phyloP scores from a whole-genome alignment of 2,113 vertebrate species.

The Plestiodon gilberti region DNA sequence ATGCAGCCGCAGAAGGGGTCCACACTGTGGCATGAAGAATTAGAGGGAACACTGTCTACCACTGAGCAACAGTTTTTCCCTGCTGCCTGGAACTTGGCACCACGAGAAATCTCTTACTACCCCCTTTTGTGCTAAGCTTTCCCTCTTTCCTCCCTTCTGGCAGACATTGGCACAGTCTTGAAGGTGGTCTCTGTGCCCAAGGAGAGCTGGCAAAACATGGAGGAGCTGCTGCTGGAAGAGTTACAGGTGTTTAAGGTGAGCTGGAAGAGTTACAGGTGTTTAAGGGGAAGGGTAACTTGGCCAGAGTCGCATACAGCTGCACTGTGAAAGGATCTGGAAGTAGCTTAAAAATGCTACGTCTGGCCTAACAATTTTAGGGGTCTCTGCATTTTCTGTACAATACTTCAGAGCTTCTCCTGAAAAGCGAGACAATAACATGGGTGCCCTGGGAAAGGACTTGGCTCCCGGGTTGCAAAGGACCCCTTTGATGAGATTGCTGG shows the following conservation, averaged over 20 bases:
- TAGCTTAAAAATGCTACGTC: neutral
- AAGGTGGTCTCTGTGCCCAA: constrained; percentile 95
- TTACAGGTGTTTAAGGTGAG: constrained; percentile 93
- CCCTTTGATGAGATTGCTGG: fast-evolving
- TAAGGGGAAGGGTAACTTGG: neutral
- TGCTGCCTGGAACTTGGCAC: neutral
- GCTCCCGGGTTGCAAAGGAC: neutral
- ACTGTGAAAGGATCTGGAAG: neutral
- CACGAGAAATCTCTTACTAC: neutral
- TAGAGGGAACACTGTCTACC: no score
- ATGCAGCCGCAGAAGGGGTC: no score
- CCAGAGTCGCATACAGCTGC: neutral
- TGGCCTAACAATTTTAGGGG: neutral
- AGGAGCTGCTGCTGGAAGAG: constrained; percentile 93
- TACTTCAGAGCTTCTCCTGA: neutral
- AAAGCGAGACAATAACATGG: neutral
- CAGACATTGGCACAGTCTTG: constrained; percentile 90
- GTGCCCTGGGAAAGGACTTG: neutral
- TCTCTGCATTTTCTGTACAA: neutral
- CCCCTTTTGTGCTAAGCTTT: neutral
- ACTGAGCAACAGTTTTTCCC: no score
- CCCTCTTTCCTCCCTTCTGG: neutral
- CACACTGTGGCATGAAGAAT: no score
- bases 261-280: constrained; percentile 83
- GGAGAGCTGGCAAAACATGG: constrained; percentile 85